A percentile compares a stretch with the other conserved stretches of the same genome.
Evolutionary conservation across 2,113 vertebrate species (phyloP).

Genomic region (Sapajus apella): DNA sequence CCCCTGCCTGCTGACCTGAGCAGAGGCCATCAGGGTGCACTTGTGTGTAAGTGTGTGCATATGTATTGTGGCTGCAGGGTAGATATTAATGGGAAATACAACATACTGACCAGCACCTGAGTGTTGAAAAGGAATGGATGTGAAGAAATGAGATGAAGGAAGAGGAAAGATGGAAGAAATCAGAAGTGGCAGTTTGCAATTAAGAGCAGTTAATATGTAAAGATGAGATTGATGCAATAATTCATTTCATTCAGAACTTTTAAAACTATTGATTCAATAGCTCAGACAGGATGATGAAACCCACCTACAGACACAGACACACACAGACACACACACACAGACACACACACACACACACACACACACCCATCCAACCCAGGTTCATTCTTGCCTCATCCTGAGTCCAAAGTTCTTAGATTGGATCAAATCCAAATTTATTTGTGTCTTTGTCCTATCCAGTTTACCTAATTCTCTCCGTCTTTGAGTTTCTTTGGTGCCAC

Average conservation of each 20-base stretch:
- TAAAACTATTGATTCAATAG: too few species aligned
- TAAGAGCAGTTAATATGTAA: background rate
- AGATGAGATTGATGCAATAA: background rate
- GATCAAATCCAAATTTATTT: background rate
- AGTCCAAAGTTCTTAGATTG: background rate
- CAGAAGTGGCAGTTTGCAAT: background rate
- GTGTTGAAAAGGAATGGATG: background rate
- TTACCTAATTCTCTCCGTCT: background rate
- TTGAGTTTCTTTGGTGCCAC: background rate
- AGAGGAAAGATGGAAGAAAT: background rate
- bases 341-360: background rate
- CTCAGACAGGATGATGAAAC: background rate
- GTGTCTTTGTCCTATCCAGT: background rate
- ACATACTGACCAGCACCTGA: background rate
- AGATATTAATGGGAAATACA: background rate
- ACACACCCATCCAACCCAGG: too few species aligned
- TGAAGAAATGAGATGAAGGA: background rate
- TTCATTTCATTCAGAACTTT: background rate
- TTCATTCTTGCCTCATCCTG: background rate
- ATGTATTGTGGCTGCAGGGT: background rate
- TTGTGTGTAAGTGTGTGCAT: background rate
- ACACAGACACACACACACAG: background rate
- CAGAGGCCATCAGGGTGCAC: accelerated
- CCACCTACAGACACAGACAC: background rate
- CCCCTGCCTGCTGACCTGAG: background rate